A percentile compares a stretch with the other conserved stretches of the same genome.
phyloP scores from a whole-genome alignment of 2,797 vertebrate species.

The Ctenopoma multispine region DNA sequence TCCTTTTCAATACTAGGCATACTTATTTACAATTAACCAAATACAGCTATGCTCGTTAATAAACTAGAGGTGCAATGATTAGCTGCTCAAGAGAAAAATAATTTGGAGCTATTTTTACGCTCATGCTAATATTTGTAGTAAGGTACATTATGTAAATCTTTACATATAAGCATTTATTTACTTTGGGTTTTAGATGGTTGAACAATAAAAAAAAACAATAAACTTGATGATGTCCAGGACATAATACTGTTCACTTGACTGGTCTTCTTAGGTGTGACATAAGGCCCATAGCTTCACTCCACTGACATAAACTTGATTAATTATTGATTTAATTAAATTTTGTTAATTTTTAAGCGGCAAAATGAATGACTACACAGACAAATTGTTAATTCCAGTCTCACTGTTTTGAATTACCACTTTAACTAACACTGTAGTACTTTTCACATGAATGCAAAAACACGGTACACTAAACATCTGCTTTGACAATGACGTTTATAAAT shows the following conservation, averaged over 20 bases:
- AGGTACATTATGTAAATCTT: not conserved
- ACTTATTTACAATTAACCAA: not conserved
- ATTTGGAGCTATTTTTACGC: not conserved
- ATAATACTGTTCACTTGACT: not conserved
- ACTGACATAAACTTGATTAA: not conserved
- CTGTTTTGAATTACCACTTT: not conserved
- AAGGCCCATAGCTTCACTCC: too few relatives aligned
- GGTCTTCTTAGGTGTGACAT: too few relatives aligned
- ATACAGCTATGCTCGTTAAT: not conserved
- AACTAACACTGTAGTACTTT: not conserved
- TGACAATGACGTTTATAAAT: not conserved
- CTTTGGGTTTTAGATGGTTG: not conserved
- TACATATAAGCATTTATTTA: not conserved
- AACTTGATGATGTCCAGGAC: not conserved
- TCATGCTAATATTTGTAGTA: not conserved
- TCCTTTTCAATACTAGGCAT: not conserved
- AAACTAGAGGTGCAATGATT: not conserved
- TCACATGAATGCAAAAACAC: not conserved
- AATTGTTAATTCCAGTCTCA: not conserved
- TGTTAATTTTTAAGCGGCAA: not conserved
- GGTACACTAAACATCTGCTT: constrained; percentile 7
- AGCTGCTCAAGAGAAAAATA: not conserved
- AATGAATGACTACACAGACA: not conserved
- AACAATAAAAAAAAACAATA: not conserved
- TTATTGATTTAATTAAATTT: too few relatives aligned